Evolutionary conservation across 2,888 invertebrate genomes (phyloP).

Genomic region (Pardosa pseudoannulata): DNA sequence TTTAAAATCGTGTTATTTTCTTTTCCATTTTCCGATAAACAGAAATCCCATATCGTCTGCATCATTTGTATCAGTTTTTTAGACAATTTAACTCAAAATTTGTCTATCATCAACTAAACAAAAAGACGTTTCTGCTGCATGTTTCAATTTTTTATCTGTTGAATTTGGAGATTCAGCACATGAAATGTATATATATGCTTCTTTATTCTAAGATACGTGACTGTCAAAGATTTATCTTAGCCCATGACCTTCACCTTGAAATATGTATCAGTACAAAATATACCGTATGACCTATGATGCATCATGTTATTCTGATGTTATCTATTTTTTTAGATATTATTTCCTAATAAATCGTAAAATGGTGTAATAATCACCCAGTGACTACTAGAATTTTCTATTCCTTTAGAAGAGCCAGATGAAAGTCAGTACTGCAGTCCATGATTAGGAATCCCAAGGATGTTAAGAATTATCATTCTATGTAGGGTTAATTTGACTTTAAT

Average conservation of each 20-base stretch:
- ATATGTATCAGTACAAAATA: slow-evolving; percentile 46
- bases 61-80: slow-evolving; percentile 30
- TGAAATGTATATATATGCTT: too few species aligned
- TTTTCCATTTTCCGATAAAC: slow-evolving; percentile 20
- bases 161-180: not conserved
- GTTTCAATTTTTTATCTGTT: not conserved
- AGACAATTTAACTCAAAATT: slow-evolving; percentile 8
- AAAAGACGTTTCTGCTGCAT: not conserved
- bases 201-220: not conserved
- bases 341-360: too few species aligned
- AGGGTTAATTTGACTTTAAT: too few species aligned
- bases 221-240: not conserved
- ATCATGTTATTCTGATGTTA: not conserved
- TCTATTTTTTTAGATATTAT: not conserved
- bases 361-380: too few species aligned
- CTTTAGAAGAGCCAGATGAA: too few species aligned
- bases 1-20: not conserved
- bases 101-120: slow-evolving; percentile 7
- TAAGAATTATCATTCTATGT: too few species aligned
- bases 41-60: slow-evolving; percentile 25
- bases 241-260: slow-evolving; percentile 68
- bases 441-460: too few species aligned
- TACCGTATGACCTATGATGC: slow-evolving; percentile 23
- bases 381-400: too few species aligned
- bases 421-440: too few species aligned